Conservation (phyloP, 1,140 invertebrate species). For the Caenorhabditis remanei region DNA sequence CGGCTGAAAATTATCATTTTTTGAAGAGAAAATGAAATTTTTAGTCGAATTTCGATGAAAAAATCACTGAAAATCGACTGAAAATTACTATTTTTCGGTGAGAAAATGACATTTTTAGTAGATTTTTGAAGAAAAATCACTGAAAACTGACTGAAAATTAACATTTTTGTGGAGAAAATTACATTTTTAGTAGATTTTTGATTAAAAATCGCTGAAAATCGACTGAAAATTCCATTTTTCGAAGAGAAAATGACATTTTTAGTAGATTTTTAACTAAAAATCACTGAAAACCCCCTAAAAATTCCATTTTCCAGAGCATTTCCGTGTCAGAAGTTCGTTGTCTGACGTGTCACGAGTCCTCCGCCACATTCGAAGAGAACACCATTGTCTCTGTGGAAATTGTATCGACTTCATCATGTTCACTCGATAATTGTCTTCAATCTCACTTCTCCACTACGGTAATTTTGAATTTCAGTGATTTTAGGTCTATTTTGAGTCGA, state of each 20-base stretch:
- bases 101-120: too few species aligned
- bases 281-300: neutral
- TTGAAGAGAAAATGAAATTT: too few species aligned
- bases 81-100: too few species aligned
- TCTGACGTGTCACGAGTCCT: constrained; percentile 7
- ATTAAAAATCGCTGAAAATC: constrained; percentile 5
- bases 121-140: too few species aligned
- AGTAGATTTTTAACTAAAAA: neutral
- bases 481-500: too few species aligned
- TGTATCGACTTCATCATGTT: neutral
- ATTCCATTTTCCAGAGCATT: neutral
- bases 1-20: too few species aligned
- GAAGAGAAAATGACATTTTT: neutral
- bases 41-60: too few species aligned
- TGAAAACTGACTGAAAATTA: constrained; percentile 45
- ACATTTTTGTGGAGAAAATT: constrained; percentile 11
- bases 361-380: constrained; percentile 10
- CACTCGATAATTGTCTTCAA: constrained; percentile 56
- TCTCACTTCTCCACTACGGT: constrained; percentile 55
- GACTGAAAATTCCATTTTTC: constrained; percentile 32
- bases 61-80: too few species aligned
- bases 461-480: neutral
- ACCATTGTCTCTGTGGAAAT: constrained; percentile 5
- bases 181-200: too few species aligned
- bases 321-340: neutral